These are phyloP conservation scores for Avahi laniger DNA, from an alignment of 2,797 vertebrate genomes.

Conservation along the genomic window DNA sequence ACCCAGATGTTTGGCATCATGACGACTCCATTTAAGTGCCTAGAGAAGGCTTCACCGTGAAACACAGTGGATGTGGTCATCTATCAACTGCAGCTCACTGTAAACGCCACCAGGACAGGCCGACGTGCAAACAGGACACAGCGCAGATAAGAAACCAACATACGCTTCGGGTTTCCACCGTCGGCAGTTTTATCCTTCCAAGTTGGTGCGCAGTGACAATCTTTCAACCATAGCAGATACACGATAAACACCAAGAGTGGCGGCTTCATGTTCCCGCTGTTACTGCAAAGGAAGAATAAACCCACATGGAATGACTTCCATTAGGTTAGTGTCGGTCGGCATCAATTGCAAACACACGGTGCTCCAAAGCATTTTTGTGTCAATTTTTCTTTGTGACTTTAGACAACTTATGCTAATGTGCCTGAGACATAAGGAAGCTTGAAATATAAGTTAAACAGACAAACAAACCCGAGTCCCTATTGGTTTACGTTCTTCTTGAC, in stretches of 20 bases:
- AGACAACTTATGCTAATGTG: slow-evolving; percentile 28
- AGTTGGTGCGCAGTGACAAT: slow-evolving; percentile 79
- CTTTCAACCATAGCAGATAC: slow-evolving; percentile 81
- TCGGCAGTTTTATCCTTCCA: slow-evolving; percentile 74
- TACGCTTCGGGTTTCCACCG: slow-evolving; percentile 88
- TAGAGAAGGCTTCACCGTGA: background rate
- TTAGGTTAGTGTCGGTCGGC: background rate
- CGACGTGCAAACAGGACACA: background rate
- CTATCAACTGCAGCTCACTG: background rate
- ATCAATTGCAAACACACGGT: slow-evolving; percentile 46
- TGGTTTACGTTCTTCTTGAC: slow-evolving; percentile 8
- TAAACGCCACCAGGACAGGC: background rate
- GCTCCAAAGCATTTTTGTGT: background rate
- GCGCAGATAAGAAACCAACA: slow-evolving; percentile 57
- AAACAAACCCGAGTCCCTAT: background rate
- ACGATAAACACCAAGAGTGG: slow-evolving; percentile 81
- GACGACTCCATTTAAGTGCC: slow-evolving; percentile 13
- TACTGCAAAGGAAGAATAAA: slow-evolving; percentile 47
- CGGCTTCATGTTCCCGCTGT: slow-evolving; percentile 86
- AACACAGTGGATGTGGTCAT: background rate
- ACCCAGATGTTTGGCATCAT: slow-evolving; percentile 64
- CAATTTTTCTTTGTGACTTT: slow-evolving; percentile 51
- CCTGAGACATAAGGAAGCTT: background rate
- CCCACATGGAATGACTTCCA: background rate
- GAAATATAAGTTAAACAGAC: background rate